Evolutionary conservation across 2,888 invertebrate species (phyloP), one percentile per base, ranked within the genome.

Genomic region (Patella caerulea): DNA sequence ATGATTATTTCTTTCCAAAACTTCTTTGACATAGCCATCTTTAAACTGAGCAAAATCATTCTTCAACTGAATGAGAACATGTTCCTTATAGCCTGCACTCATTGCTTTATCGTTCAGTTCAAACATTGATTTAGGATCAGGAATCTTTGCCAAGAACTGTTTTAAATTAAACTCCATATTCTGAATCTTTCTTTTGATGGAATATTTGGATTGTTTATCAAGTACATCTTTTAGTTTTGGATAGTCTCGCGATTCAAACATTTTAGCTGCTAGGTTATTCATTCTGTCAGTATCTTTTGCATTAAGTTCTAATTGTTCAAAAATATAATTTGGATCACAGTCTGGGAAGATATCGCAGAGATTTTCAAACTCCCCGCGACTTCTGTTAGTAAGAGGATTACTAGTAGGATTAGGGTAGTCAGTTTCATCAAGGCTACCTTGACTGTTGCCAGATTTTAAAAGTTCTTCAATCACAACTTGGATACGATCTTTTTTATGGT

Each of bases 281-380:
- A 86, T 83, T 52, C 88, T 81, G 14, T 88, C 84, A 34, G 78
- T 73, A n/a, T 83, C 83, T 74, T 83, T 74, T 24, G 81, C 74
- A 59, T 74, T 78, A 12, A 77, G 73, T 75, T 86, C 85, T 45
- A 90, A 80, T 72, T 83, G 80, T 52, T 89, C 83, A 80, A 82
- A 88, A 17, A 90, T 73, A 81, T 86, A 89, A 78, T 88, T 88
- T 15, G 88, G 89, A 81, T 90, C 89, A 85, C 89, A 89, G 73
- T 90, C 89, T 19, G 88, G 87, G 78, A 90, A 89, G 72, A 90
- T 84, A 59, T 84, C 84, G 76, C 79, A 81, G 24, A 90, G 78
- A 29, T 83, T 85, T 17, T 87, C 85, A 45, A 90, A 81, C 74
- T 89, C 88, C 29, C 80, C 78, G 73, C n/a, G 65, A 59, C 69